A percentile compares a stretch with the other conserved stretches of the same genome.
phyloP scores from a whole-genome alignment of 1,140 invertebrate genomes.

The Apocrypta bakeri region DNA sequence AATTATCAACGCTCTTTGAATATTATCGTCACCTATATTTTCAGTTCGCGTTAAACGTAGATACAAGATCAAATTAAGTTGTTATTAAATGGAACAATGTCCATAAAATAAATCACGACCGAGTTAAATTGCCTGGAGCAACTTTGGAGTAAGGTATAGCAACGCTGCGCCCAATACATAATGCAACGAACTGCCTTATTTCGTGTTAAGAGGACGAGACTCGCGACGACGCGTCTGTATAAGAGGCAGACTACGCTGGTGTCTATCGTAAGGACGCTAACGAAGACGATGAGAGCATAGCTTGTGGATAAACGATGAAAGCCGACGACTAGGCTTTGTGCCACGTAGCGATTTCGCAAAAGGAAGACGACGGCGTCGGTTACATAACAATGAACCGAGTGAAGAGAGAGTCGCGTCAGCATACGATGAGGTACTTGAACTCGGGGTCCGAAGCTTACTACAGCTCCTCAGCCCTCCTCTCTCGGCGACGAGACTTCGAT shows the following conservation, averaged over 20 bases:
- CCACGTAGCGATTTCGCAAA: not conserved
- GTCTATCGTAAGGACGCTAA: not conserved
- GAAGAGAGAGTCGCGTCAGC: not conserved
- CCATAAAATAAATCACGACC: not conserved
- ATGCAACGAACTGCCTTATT: not conserved
- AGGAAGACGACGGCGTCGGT: not conserved
- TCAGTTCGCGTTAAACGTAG: too few species aligned
- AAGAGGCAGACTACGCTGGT: not conserved
- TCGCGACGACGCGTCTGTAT: not conserved
- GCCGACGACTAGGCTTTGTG: not conserved
- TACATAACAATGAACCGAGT: not conserved
- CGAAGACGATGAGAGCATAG: not conserved
- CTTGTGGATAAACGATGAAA: not conserved
- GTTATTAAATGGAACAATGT: too few species aligned
- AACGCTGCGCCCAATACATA: not conserved
- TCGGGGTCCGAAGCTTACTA: not conserved
- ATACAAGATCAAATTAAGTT: too few species aligned
- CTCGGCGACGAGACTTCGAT: not conserved
- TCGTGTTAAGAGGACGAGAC: not conserved
- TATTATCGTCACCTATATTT: too few species aligned
- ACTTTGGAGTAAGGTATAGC: not conserved
- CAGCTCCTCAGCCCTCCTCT: not conserved
- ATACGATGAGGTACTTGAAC: not conserved
- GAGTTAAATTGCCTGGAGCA: not conserved
- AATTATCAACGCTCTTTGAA: too few species aligned